Evolutionary conservation across 2,797 vertebrate species (phyloP), one percentile per base, ranked within the genome.

Genomic region (Sebastes nivosus): DNA sequence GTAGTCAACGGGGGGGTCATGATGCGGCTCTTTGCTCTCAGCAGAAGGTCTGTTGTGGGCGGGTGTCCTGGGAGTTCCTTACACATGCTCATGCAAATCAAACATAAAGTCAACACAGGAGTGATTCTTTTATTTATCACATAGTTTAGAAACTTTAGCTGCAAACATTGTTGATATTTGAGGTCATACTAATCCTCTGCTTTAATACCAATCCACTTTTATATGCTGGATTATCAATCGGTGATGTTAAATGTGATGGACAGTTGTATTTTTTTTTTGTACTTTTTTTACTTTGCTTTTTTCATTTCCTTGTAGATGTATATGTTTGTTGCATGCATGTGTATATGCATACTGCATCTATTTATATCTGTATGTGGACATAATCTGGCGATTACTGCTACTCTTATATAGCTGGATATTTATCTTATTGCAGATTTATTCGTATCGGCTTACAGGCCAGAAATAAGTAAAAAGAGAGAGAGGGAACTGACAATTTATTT

Each of bases 1-100:
- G 30, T 0, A 60, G 73, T 79, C 72, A 24, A 52, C 2, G 12
- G 4, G 70, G 42, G n/a, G 38, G 63, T 59, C 60, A 46, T 18
- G 77, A 72, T 54, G 79, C 12, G 4, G 50, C 14, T 75, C 14
- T 75, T 50, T 75, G 5, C 55, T 73, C 67, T 64, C 75, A 60
- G 74, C 64, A 64, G 74, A 66, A 50, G 22, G 52, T 64, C 61
- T 72, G 38, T 2, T 29, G 81, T 84, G 36, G 75, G 74, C 13
- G 46, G 64, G 50, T 25, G 25, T 54, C 18, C 13, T 8, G 38
- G 71, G 69, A 80, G 38, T 46, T 46, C 58, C 20, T 6, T 18
- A 14, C 27, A 65, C 50, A 50, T 8, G 4, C 27, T 60, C 42
- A 29, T 75, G 11, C 22, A 77, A 68, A 73, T 72, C n/a, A 46